Conservation (phyloP, 35 echinoderm and acorn worm species). For the Apostichopus japonicus region DNA sequence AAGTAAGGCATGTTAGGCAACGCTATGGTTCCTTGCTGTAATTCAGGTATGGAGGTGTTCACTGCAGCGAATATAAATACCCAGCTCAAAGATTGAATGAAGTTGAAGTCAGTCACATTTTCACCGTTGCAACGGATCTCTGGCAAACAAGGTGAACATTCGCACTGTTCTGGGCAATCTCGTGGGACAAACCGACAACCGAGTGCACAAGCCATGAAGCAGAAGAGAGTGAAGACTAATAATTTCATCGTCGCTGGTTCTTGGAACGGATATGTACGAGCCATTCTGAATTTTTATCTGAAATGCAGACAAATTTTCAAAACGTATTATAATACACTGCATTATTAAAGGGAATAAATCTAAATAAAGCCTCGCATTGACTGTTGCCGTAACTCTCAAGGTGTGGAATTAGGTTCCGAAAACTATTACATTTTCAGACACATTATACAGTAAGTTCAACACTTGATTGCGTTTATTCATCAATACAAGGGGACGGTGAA, state of each 20-base stretch:
- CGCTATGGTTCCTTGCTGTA: not conserved
- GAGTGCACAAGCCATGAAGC: not conserved
- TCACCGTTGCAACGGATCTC: not conserved
- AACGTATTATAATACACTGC: too few relatives aligned
- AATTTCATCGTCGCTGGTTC: not conserved
- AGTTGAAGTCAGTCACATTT: not conserved
- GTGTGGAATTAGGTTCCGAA: too few relatives aligned
- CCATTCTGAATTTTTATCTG: too few relatives aligned
- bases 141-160: not conserved
- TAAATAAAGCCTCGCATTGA: too few relatives aligned
- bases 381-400: too few relatives aligned
- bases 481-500: too few relatives aligned
- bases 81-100: not conserved
- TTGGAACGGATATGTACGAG: not conserved
- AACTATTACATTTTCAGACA: too few relatives aligned
- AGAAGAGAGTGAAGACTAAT: not conserved
- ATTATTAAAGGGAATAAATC: too few relatives aligned
- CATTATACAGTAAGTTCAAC: too few relatives aligned
- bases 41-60: not conserved
- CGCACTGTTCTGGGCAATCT: not conserved
- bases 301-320: too few relatives aligned
- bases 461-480: too few relatives aligned
- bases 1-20: not conserved
- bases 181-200: not conserved
- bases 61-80: not conserved